Conservation (phyloP, 2,888 invertebrate genomes). For the Phlogophora meticulosa region DNA sequence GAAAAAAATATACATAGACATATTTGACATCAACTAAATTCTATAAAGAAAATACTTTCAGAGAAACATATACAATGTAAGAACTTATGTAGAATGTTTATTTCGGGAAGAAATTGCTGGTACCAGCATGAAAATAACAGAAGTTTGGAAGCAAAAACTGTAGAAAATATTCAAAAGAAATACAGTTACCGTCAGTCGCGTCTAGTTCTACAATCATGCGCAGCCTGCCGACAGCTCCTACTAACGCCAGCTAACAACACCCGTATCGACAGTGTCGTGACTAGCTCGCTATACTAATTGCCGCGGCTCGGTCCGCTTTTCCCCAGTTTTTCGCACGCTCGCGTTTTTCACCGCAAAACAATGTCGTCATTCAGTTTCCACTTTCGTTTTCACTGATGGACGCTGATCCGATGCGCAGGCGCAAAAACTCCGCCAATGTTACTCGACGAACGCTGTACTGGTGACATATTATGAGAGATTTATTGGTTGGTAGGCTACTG, state of each 20-base stretch:
- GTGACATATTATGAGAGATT: slow-evolving; percentile 48
- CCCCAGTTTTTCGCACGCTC: slow-evolving; percentile 76
- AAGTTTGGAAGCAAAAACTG: background rate
- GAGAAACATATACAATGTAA: no score
- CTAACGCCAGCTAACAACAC: background rate
- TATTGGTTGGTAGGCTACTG: slow-evolving; percentile 12
- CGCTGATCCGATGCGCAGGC: slow-evolving; percentile 72
- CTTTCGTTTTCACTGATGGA: slow-evolving; percentile 87
- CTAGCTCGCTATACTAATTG: slow-evolving; percentile 51
- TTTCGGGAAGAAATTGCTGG: no score
- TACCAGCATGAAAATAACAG: no score
- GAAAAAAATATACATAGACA: background rate
- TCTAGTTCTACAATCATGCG: background rate
- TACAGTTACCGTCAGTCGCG: background rate
- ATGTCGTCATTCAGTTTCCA: slow-evolving; percentile 89
- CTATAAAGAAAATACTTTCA: background rate
- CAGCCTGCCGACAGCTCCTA: background rate
- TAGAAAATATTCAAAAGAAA: background rate
- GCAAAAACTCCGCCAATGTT: slow-evolving; percentile 75
- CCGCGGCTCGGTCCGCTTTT: slow-evolving; percentile 65
- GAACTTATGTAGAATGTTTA: no score
- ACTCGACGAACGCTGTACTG: slow-evolving; percentile 60
- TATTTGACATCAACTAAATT: no score
- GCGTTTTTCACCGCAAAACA: slow-evolving; percentile 83
- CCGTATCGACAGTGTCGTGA: slow-evolving; percentile 51